Base-by-base conservation (phyloP, 2,888 invertebrate genomes). In the Masnerella sp. region DNA sequence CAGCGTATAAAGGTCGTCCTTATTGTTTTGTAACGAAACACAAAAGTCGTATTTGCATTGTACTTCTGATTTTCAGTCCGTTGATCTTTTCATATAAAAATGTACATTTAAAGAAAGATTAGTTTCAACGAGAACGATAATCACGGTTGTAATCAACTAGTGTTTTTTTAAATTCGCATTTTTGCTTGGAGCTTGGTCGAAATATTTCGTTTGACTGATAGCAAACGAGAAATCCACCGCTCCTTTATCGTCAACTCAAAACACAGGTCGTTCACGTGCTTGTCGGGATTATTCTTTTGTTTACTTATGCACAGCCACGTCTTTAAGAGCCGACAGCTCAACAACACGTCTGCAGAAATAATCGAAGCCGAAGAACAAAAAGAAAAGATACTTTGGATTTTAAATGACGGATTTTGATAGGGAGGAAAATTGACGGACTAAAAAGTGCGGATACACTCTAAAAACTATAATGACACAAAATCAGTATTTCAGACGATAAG, bases 331-430 rank as follows among this genome's bases (percentile, higher is more conserved):
- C 28, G 54, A 49, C 17, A 20, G 30, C 11, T 28, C 11, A 52
- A 38, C 22, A 15, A 62, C 42, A 49, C 22, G 20, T 32, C 12
- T 25, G 56, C 34, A 36, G 34, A 34, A 49, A 49, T 32, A 49
- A 38, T 64, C 5, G 8, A 49, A 15, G 40, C 22, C 34, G 30
- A 54, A 62, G 32, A 45, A 32, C 8, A 36, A 15, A 43, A 62
- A 20, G 20, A 59, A 17, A 22, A 52, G 22, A 3, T 51, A 51
- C 20, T 34, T 1, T 38, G 51, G 30, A 70, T 61, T 51, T 61
- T 40, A 45, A 59, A 56, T 42, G 40, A 40, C 40, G 52, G 52
- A 45, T 58, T 54, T 51, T 22, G 58, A 62, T 62, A 52, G 38
- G 59, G 34, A 38, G 45, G 28, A 59, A 61, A 54, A 20, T 43